Percentiles rank a stretch among this genome's conserved stretches.
Evolutionary conservation across 1,140 invertebrate genomes (phyloP).

Genomic region (Littorina saxatilis): DNA sequence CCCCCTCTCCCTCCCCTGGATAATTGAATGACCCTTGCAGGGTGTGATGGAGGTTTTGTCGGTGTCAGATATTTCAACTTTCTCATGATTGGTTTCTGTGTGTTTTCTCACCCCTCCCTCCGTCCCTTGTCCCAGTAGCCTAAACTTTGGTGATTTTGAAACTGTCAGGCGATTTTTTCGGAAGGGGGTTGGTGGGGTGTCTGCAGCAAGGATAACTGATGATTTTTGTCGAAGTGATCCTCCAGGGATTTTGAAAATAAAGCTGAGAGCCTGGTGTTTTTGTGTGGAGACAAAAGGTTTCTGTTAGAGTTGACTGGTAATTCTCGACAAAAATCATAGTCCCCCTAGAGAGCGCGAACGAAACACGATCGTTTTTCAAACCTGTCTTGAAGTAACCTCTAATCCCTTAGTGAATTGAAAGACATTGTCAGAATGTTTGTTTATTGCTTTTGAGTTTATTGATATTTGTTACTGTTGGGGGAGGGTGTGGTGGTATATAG

Average conservation of each 20-base stretch:
- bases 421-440: too few species aligned
- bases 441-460: too few species aligned
- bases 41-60: conserved; percentile 28
- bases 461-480: too few species aligned
- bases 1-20: neutral
- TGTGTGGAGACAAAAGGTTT: conserved; percentile 8
- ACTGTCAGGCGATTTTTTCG: neutral
- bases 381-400: neutral
- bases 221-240: neutral
- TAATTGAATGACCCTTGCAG: neutral
- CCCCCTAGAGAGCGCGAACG: neutral
- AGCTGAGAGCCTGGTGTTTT: neutral
- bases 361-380: neutral
- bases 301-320: neutral
- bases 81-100: conserved; percentile 28
- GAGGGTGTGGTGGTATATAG: too few species aligned
- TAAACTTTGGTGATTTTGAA: neutral
- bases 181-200: too few species aligned
- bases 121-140: neutral
- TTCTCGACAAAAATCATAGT: neutral
- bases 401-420: neutral
- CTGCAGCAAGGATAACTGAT: neutral
- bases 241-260: neutral
- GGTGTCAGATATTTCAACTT: conserved; percentile 28
- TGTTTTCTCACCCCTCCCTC: neutral